These are phyloP conservation scores for Meloidogyne exigua DNA, from an alignment of 1,140 invertebrate genomes.

Conservation along the genomic window DNA sequence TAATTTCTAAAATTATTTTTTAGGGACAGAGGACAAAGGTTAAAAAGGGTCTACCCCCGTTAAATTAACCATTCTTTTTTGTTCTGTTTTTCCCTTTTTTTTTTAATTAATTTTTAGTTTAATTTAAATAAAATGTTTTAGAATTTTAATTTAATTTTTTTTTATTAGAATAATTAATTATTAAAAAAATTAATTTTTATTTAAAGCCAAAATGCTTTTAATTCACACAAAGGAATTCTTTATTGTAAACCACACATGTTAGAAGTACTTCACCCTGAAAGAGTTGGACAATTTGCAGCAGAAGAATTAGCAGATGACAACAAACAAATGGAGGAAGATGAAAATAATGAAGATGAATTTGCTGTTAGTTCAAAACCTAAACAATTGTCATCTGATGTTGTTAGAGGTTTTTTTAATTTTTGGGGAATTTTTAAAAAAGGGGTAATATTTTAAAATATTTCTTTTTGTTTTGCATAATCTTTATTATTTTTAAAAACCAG, in stretches of 20 bases:
- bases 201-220: conserved; percentile 58
- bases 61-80: too few species aligned
- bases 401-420: conserved; percentile 40
- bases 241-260: conserved; percentile 53
- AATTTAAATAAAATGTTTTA: too few species aligned
- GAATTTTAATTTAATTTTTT: too few species aligned
- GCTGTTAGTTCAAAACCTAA: conserved; percentile 60
- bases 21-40: too few species aligned
- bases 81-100: too few species aligned
- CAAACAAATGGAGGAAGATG: conserved; percentile 13
- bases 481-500: not conserved
- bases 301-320: conserved; percentile 5
- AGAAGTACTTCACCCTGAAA: conserved; percentile 57
- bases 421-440: not conserved
- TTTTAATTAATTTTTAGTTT: too few species aligned
- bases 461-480: not conserved
- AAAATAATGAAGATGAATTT: conserved; percentile 57
- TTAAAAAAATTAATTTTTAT: too few species aligned
- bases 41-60: too few species aligned
- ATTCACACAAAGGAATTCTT: conserved; percentile 54
- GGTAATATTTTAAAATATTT: not conserved
- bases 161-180: too few species aligned
- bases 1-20: too few species aligned
- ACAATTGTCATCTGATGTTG: conserved; percentile 52
- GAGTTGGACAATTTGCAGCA: conserved; percentile 28